Evolutionary conservation across 2,113 vertebrate genomes (phyloP).

Genomic region (Cyprinodon variegatus): DNA sequence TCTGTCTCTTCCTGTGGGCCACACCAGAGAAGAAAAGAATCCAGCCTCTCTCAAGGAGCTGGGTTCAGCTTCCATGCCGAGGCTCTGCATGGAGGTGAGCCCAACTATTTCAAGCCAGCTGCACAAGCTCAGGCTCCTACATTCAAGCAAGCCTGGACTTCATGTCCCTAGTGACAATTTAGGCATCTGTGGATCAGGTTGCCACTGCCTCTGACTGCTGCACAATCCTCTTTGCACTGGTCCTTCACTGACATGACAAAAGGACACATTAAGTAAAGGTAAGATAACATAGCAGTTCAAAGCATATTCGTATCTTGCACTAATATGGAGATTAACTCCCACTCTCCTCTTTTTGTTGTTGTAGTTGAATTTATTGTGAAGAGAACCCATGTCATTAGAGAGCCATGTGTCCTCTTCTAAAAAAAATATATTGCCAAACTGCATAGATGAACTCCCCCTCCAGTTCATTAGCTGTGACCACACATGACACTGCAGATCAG

Average conservation of each 20-base stretch:
- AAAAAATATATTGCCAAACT: constrained; percentile 21
- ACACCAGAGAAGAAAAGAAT: no score
- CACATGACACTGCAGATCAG: constrained; percentile 56
- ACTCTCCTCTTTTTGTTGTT: constrained; percentile 27
- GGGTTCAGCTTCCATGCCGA: no score
- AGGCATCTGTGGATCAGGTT: no score
- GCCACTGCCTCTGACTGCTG: no score
- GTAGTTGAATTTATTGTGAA: constrained; percentile 39
- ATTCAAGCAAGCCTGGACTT: no score
- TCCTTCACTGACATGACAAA: constrained; percentile 40
- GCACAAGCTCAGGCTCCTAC: no score
- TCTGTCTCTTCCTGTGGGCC: no score
- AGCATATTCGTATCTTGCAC: constrained; percentile 48
- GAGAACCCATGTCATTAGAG: constrained; percentile 36
- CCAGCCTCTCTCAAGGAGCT: no score
- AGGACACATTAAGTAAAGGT: constrained; percentile 33
- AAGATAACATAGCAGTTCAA: constrained; percentile 40
- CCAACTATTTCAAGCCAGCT: no score
- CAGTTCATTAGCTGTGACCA: constrained; percentile 67
- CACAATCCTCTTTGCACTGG: no score
- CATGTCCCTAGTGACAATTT: no score
- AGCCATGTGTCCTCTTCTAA: constrained; percentile 17
- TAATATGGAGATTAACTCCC: constrained; percentile 21
- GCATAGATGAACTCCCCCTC: constrained; percentile 46
- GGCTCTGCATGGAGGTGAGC: no score